phyloP scores from a whole-genome alignment of 35 echinoderm and acorn worm species.

The Chiridota heheva region DNA sequence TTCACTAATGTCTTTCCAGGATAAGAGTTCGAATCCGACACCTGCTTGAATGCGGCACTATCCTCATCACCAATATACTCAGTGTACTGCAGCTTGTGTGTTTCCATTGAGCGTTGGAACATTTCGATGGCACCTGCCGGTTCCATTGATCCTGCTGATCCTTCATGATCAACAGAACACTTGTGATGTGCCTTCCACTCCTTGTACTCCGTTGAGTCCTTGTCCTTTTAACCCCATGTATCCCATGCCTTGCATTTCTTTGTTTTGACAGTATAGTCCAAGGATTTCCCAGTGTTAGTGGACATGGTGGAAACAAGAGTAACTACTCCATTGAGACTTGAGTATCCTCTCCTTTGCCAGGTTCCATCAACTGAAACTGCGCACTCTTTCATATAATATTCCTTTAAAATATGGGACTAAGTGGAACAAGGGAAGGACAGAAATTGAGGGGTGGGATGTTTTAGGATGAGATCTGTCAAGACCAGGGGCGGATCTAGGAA shows the following conservation, averaged over 20 bases:
- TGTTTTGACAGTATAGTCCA: constrained; percentile 6
- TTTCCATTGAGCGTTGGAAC: background rate
- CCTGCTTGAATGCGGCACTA: constrained; percentile 23
- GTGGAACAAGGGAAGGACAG: no score
- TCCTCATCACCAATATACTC: constrained; percentile 33
- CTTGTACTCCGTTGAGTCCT: constrained; percentile 2
- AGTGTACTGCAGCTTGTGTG: constrained; percentile 12
- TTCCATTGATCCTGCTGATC: background rate
- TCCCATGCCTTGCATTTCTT: constrained; percentile 12
- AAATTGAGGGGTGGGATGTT: no score
- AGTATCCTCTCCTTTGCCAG: constrained; percentile 9
- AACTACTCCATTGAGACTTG: constrained; percentile 33
- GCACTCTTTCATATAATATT: no score
- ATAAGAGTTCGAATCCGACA: constrained; percentile 16
- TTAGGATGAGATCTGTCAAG: no score
- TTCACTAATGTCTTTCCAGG: background rate
- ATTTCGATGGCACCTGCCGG: background rate
- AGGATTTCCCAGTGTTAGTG: background rate
- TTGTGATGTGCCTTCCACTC: constrained; percentile 11
- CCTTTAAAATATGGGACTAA: no score
- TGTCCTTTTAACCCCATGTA: constrained; percentile 12
- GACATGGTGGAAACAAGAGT: constrained; percentile 8
- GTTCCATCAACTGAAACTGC: background rate
- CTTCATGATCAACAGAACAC: background rate
- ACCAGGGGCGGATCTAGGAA: no score